A percentile compares a stretch with the other conserved stretches of the same genome.
Evolutionary conservation across 2,113 vertebrate genomes (phyloP).

Genomic region (Grus americana): DNA sequence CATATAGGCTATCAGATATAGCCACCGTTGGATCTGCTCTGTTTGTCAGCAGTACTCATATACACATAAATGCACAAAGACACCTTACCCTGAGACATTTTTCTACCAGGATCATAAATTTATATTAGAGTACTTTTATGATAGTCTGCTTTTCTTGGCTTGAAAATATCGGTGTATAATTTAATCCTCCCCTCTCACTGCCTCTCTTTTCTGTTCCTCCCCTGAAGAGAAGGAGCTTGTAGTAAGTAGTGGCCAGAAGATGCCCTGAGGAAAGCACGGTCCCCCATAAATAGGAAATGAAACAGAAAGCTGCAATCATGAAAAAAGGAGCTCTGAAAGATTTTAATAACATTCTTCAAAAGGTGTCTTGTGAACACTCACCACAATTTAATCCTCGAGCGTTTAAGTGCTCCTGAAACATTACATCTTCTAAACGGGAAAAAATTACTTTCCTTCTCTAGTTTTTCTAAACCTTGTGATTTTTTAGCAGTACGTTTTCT

Average conservation of each 20-base stretch:
- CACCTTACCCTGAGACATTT: not conserved
- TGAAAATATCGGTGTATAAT: slow-evolving; percentile 31
- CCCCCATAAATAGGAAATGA: slow-evolving; percentile 40
- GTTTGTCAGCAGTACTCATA: not conserved
- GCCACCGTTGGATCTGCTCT: not conserved
- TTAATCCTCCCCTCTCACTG: not conserved
- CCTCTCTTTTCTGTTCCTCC: not conserved
- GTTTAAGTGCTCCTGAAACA: not conserved
- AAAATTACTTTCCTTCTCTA: not conserved
- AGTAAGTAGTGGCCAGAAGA: not conserved
- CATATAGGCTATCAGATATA: not conserved
- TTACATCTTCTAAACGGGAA: not conserved
- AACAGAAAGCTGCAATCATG: slow-evolving; percentile 26
- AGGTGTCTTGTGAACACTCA: slow-evolving; percentile 5
- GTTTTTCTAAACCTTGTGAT: not conserved
- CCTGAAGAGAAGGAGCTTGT: slow-evolving; percentile 7
- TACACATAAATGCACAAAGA: not conserved
- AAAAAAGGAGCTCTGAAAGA: not conserved
- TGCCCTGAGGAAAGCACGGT: not conserved
- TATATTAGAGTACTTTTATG: slow-evolving; percentile 4
- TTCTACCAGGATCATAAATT: not conserved
- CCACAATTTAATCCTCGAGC: not conserved
- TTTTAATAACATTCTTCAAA: slow-evolving; percentile 48
- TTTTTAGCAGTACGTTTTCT: not conserved
- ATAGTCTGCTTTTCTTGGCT: not conserved